A percentile compares a stretch with the other conserved stretches of the same genome.
Conservation (phyloP, 2,113 vertebrate genomes). For the Carassius auratus region DNA sequence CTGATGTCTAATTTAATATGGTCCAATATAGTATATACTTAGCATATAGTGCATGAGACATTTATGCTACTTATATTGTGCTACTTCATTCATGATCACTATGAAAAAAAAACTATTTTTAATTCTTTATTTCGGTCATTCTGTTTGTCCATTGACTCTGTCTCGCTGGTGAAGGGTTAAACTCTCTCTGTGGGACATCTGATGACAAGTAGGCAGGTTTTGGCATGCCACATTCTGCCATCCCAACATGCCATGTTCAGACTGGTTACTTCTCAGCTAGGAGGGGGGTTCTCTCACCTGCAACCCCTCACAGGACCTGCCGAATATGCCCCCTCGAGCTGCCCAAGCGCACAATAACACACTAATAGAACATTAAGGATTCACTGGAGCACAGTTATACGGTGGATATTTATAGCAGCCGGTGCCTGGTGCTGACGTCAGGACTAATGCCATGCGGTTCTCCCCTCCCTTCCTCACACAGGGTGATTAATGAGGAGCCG, state of each 20-base stretch:
- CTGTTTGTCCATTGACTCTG: neutral
- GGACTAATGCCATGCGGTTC: conserved; percentile 44
- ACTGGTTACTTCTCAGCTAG: neutral
- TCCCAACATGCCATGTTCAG: neutral
- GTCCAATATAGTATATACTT: too few relatives aligned
- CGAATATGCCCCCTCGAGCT: conserved; percentile 27
- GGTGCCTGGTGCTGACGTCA: conserved; percentile 55
- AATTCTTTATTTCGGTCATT: neutral
- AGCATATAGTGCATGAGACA: neutral
- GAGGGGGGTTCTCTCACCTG: conserved; percentile 7
- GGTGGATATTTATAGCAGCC: conserved; percentile 59
- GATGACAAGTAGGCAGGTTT: neutral
- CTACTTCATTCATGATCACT: neutral
- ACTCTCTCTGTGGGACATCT: neutral
- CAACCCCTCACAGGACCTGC: conserved; percentile 12
- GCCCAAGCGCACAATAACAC: conserved; percentile 48
- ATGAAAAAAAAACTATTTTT: neutral
- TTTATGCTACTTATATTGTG: neutral
- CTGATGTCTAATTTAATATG: too few relatives aligned
- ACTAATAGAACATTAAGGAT: conserved; percentile 61
- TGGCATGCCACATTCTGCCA: neutral
- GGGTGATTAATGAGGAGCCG: conserved; percentile 53
- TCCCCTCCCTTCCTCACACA: conserved; percentile 36
- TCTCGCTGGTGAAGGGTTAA: neutral
- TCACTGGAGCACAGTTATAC: conserved; percentile 55